Conservation (phyloP, 2,888 invertebrate species). For the Tuta absoluta region DNA sequence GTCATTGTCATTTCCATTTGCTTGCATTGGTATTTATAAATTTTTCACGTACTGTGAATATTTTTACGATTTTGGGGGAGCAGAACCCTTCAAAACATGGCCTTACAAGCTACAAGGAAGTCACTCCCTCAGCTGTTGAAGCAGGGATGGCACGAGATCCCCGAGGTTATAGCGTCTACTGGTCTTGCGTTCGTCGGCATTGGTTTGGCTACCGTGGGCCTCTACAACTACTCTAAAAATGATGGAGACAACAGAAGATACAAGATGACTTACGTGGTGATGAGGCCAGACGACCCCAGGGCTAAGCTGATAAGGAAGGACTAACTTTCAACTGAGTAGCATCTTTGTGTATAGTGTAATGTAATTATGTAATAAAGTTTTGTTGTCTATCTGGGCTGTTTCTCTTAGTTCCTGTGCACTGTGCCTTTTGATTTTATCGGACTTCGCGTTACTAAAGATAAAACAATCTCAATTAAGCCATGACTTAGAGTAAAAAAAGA, state of each 20-base stretch:
- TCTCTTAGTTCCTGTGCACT: background rate
- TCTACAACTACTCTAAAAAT: constrained; percentile 74
- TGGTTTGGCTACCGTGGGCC: constrained; percentile 69
- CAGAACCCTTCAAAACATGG: constrained; percentile 44
- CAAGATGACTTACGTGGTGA: constrained; percentile 82
- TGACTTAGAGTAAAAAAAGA: no score
- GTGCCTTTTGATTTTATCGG: background rate
- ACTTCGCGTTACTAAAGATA: background rate
- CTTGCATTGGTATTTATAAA: background rate
- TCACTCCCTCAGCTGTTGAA: constrained; percentile 62
- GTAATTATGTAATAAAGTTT: constrained; percentile 72
- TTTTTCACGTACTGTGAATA: background rate
- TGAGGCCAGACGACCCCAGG: constrained; percentile 85
- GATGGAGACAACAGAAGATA: constrained; percentile 86
- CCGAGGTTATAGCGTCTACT: constrained; percentile 84
- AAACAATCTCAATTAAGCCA: background rate
- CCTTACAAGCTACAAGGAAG: constrained; percentile 57
- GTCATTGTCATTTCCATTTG: background rate
- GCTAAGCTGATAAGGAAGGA: constrained; percentile 79
- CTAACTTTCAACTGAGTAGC: constrained; percentile 44
- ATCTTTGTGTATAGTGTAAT: constrained; percentile 34
- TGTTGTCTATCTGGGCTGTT: constrained; percentile 41
- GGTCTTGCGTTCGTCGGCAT: constrained; percentile 82
- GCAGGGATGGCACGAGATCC: constrained; percentile 85
- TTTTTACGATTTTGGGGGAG: constrained; percentile 5